Evolutionary conservation across 2,888 invertebrate species (phyloP).

Genomic region (Eupithecia vulgata): DNA sequence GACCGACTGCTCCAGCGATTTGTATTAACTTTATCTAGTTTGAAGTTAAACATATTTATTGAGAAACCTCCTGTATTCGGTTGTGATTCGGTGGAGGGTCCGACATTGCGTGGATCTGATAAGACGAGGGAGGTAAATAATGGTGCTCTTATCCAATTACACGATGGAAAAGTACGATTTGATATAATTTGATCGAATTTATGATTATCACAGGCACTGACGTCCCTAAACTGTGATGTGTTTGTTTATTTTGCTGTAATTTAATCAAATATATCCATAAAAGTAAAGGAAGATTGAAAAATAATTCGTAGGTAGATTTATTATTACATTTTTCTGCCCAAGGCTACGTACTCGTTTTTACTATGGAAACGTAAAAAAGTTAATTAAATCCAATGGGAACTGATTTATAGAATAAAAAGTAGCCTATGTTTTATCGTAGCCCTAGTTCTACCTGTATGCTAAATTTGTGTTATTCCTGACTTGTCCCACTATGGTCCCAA

Average conservation of each 20-base stretch:
- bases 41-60: neutral
- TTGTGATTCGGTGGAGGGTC: neutral
- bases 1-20: neutral
- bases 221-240: conserved; percentile 9
- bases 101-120: conserved; percentile 50
- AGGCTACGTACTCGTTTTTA: no score
- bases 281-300: neutral
- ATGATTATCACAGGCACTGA: conserved; percentile 21
- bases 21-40: neutral
- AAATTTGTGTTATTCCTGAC: no score
- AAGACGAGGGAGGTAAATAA: conserved; percentile 41
- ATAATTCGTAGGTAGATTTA: no score
- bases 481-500: no score
- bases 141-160: conserved; percentile 44
- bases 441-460: no score
- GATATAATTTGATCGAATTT: conserved; percentile 32
- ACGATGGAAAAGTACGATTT: conserved; percentile 31
- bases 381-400: no score
- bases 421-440: no score
- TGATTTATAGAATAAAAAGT: no score
- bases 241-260: conserved; percentile 11
- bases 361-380: no score
- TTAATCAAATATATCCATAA: neutral
- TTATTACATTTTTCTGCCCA: no score
- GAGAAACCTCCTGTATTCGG: neutral